phyloP scores from a whole-genome alignment of 2,113 vertebrate species.

The Bos javanicus region DNA sequence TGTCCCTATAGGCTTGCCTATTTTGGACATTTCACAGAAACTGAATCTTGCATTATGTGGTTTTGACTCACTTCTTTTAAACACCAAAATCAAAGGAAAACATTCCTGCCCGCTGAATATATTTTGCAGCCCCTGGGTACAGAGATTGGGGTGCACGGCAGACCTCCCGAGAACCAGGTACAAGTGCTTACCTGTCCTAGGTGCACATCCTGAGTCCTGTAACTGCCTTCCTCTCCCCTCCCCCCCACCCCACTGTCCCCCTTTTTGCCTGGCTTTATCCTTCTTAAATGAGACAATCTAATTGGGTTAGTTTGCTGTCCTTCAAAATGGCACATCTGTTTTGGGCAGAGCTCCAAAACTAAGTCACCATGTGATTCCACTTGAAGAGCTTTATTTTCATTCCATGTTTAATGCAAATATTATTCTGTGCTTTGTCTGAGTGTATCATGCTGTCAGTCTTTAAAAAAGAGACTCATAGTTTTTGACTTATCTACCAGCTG shows the following conservation, averaged over 20 bases:
- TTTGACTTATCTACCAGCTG: background rate
- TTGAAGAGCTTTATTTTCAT: background rate
- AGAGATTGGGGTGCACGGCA: rapidly evolving
- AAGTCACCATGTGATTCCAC: background rate
- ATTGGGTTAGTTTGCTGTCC: background rate
- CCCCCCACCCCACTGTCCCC: background rate
- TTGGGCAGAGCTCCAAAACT: rapidly evolving
- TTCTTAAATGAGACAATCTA: background rate
- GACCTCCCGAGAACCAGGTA: background rate
- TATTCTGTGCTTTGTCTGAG: background rate
- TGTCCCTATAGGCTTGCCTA: background rate
- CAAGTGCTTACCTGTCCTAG: background rate
- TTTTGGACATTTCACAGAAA: background rate
- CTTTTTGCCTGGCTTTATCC: background rate
- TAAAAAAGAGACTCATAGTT: background rate
- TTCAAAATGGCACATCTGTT: background rate
- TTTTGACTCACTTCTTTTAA: background rate
- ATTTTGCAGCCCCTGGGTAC: background rate
- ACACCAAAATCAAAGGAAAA: background rate
- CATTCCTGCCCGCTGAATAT: background rate
- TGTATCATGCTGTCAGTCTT: background rate
- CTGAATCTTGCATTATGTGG: background rate
- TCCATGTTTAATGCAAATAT: background rate
- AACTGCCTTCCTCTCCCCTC: background rate
- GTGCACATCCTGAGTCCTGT: background rate